These are phyloP conservation scores for Zootoca vivipara DNA, from an alignment of 2,113 vertebrate species.

Conservation along the genomic window DNA sequence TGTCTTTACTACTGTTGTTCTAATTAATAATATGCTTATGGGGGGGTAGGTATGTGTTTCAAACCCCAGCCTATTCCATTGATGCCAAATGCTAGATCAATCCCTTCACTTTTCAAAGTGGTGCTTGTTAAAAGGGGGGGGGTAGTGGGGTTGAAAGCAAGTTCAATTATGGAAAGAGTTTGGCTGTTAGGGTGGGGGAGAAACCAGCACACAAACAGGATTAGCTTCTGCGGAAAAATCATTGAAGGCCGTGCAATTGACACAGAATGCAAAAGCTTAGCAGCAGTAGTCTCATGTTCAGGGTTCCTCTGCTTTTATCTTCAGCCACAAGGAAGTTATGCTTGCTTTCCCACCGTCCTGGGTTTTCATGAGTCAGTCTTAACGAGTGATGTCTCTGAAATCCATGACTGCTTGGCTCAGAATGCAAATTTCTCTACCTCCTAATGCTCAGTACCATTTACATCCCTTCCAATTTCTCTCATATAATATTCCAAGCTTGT, in stretches of 20 bases:
- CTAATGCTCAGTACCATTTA: not conserved
- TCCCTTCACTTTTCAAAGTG: not conserved
- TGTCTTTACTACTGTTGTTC: not conserved
- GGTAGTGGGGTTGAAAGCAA: conserved; percentile 13
- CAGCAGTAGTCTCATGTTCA: not conserved
- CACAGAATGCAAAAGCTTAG: conserved; percentile 42
- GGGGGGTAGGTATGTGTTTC: conserved; percentile 27
- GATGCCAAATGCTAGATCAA: conserved; percentile 29
- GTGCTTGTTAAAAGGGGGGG: conserved; percentile 18
- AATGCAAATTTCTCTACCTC: not conserved
- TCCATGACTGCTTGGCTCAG: not conserved
- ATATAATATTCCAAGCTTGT: not conserved
- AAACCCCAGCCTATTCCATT: conserved; percentile 31
- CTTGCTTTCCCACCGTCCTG: conserved; percentile 41
- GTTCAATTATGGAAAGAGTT: conserved; percentile 27
- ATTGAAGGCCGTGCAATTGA: not conserved
- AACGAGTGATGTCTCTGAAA: conserved; percentile 17
- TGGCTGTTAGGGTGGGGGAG: conserved; percentile 24
- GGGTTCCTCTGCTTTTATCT: conserved; percentile 38
- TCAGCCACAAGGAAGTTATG: conserved; percentile 25
- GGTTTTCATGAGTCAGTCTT: conserved; percentile 31
- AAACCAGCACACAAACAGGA: conserved; percentile 48
- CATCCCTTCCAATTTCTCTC: not conserved
- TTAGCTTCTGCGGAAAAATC: conserved; percentile 51
- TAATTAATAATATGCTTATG: conserved; percentile 1